Evolutionary conservation across 2,113 vertebrate species (phyloP), one percentile per base, ranked within the genome.

Genomic region (Rousettus leschenaultii): DNA sequence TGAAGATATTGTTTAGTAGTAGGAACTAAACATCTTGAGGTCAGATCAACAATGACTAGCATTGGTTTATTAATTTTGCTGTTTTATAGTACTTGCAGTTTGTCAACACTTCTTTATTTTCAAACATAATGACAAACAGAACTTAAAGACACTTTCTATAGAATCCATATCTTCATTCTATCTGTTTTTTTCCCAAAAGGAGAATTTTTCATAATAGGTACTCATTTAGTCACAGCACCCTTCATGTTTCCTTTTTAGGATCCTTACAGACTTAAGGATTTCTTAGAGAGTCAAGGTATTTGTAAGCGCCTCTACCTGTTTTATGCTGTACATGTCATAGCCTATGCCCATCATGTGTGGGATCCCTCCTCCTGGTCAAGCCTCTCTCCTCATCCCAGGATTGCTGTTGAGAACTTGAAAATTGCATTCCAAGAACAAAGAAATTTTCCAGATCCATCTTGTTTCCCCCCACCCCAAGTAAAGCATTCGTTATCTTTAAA

Each of bases 41-140:
- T 93, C 26, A 33, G 21, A 95, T 93, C 78, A 71, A 18, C 30
- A 87, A 11, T 48, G 30, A 45, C 53, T 43, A 55, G 38, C 28
- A 45, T 21, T 75, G 38, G 11, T 75, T 92, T 87, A 73, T 82
- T 73, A 57, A 68, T 87, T 86, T 92, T 92, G 24, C 13, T 82
- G 22, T 94, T 48, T 45, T 93, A 86, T 66, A 82, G 38, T 82
- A 59, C 21, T 75, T 88, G 48, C 26, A 66, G n/a, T 74, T 74
- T 88, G 59, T 87, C 75, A 66, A 83, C 5, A 95, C 15, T 75
- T 89, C 11, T 75, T 89, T 74, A 38, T 95, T 86, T 95, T 91
- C 55, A 38, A 66, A 80, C 30, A 16, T 86, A 82, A 87, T 82
- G 30, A 87, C 57, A 86, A 80, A 38, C 6, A 65, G 80, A 86